phyloP scores from a whole-genome alignment of 2,888 invertebrate species.

The Liodrosophila aerea region DNA sequence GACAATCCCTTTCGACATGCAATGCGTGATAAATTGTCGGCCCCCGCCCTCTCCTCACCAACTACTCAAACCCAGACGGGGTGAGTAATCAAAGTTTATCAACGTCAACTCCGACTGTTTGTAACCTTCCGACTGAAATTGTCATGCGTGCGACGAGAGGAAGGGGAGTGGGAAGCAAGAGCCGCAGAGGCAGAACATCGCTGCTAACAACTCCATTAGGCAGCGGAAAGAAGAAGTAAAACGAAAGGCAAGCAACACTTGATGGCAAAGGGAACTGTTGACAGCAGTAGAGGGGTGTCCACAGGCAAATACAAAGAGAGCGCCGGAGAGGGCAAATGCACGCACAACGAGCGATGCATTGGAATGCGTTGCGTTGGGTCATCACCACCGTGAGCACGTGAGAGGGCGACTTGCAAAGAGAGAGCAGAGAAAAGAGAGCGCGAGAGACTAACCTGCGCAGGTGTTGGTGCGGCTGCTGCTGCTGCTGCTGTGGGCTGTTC shows the following conservation, averaged over 20 bases:
- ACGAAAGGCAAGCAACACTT: conserved; percentile 1
- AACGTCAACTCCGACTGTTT: conserved; percentile 8
- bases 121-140: conserved; percentile 37
- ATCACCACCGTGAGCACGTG: conserved; percentile 24
- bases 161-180: conserved; percentile 15
- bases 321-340: conserved; percentile 22
- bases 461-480: conserved; percentile 55
- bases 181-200: too few species aligned
- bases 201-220: conserved; percentile 60
- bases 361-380: conserved; percentile 62
- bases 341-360: conserved; percentile 34
- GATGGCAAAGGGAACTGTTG: conserved; percentile 16
- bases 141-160: conserved; percentile 49
- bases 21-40: conserved; percentile 26
- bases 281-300: conserved; percentile 6
- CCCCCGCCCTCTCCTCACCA: neutral
- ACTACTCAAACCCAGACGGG: neutral
- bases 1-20: conserved; percentile 31
- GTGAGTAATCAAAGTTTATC: conserved; percentile 45
- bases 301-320: too few species aligned
- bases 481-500: conserved; percentile 46
- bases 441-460: conserved; percentile 71
- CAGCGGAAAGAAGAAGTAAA: conserved; percentile 19
- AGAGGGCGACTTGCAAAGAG: conserved; percentile 1
- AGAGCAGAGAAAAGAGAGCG: conserved; percentile 19